Base-by-base conservation (phyloP, 2,888 invertebrate genomes). In the Cheilosia scutellata region DNA sequence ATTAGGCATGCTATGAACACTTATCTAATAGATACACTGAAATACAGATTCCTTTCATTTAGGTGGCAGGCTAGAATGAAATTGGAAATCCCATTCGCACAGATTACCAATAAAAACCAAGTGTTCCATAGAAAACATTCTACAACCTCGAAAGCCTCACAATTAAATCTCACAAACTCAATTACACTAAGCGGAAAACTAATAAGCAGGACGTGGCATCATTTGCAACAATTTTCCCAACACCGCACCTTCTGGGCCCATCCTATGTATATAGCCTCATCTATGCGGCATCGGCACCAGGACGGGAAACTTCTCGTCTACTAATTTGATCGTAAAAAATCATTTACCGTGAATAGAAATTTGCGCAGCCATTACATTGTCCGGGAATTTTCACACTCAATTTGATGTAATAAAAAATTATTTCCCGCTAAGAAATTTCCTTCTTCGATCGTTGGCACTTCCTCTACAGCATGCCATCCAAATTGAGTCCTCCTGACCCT, bases 311-410 rank as follows among this genome's bases (percentile, higher is more conserved):
- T 74, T 74, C 75, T 62, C 65, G 63, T 62, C 65, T 80, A 51
- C 86, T 80, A 86, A 86, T 86, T 86, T 66, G 80, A 86, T 86
- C 80, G 71, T 86, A 80, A 86, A 86, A 86, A 86, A 86, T 86
- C 86, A 86, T 86, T 80, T 82, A 72, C 76, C 86, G 86, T 86
- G 80, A 86, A 86, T 86, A 66, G 76, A 82, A 86, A 76, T 86
- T 86, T 71, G 76, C 80, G 72, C 75, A 71, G 57, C 71, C 76
- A 86, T 86, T 86, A 86, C 76, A 71, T 80, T 86, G 80, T 65
- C 76, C 86, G 60, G 86, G 80, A 86, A 72, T 86, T 86, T 86
- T 86, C 80, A 86, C 86, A 86, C 86, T 80, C 86, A 80, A 86
- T 86, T 86, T 86, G 66, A 76, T 76, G 86, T 72, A 68, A 66